phyloP scores from a whole-genome alignment of 2,797 vertebrate genomes.

The Brachymystax lenok region DNA sequence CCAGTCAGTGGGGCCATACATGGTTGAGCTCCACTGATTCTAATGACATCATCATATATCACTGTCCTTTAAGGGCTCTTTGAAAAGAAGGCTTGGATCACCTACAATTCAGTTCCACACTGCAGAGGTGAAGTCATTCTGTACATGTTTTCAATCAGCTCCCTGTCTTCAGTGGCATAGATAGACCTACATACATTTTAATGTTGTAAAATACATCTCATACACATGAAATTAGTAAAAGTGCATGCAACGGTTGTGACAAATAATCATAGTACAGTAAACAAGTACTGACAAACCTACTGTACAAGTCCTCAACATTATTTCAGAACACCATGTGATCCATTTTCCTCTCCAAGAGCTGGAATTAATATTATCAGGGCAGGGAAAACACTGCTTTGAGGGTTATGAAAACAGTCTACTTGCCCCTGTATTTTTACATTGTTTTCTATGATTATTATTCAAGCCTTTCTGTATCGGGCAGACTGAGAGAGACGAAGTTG shows the following conservation, averaged over 20 bases:
- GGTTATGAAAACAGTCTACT: slow-evolving; percentile 10
- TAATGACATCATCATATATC: slow-evolving; percentile 62
- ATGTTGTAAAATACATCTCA: no score
- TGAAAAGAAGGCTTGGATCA: slow-evolving; percentile 41
- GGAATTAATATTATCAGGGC: not conserved
- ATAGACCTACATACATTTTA: no score
- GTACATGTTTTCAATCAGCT: not conserved
- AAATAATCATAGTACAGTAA: not conserved
- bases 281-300: not conserved
- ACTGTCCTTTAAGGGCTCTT: slow-evolving; percentile 56
- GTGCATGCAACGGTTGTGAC: not conserved
- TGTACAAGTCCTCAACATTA: not conserved
- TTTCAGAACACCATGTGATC: not conserved
- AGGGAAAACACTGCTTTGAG: not conserved
- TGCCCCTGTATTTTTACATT: slow-evolving; percentile 5
- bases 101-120: slow-evolving; percentile 27
- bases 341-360: slow-evolving; percentile 2
- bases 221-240: not conserved
- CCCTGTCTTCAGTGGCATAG: no score
- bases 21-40: slow-evolving; percentile 58
- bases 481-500: not conserved
- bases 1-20: slow-evolving; percentile 33
- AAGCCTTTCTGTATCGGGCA: slow-evolving; percentile 1
- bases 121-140: not conserved
- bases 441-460: slow-evolving; percentile 10